These are phyloP conservation scores for Coryphaenoides rupestris DNA, from an alignment of 2,113 vertebrate species.

Conservation along the genomic window DNA sequence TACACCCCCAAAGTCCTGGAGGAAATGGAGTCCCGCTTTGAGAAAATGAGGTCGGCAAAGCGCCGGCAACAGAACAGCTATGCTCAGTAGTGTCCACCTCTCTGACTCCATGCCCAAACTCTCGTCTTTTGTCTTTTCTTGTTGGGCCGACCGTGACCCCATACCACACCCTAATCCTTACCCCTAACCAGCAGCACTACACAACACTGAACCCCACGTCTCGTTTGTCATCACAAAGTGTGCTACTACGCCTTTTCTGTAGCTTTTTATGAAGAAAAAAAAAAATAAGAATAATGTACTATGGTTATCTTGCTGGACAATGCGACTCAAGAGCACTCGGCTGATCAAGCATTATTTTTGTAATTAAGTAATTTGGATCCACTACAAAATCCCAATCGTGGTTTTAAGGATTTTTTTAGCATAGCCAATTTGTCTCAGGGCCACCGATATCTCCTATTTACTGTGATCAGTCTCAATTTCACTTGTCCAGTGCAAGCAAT, in stretches of 20 bases:
- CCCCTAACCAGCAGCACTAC: slow-evolving; percentile 28
- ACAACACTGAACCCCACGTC: slow-evolving; percentile 28
- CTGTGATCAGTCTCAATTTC: neutral
- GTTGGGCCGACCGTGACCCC: slow-evolving; percentile 45
- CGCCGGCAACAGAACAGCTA: slow-evolving; percentile 93
- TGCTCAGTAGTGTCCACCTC: slow-evolving; percentile 65
- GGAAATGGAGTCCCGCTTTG: slow-evolving; percentile 97
- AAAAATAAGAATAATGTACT: slow-evolving; percentile 35
- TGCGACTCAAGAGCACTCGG: slow-evolving; percentile 5
- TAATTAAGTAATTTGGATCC: slow-evolving; percentile 59
- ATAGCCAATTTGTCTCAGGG: slow-evolving; percentile 62
- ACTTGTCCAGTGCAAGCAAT: neutral
- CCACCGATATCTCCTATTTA: slow-evolving; percentile 34
- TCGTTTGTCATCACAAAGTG: slow-evolving; percentile 38
- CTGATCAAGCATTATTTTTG: slow-evolving; percentile 53
- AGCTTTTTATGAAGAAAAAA: slow-evolving; percentile 32
- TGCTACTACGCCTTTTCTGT: slow-evolving; percentile 45
- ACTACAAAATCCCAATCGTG: slow-evolving; percentile 43
- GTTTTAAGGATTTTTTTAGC: slow-evolving; percentile 40
- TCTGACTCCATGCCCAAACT: slow-evolving; percentile 36
- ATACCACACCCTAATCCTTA: slow-evolving; percentile 38
- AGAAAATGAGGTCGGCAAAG: slow-evolving; percentile 98
- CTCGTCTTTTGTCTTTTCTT: slow-evolving; percentile 38
- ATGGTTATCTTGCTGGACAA: slow-evolving; percentile 44
- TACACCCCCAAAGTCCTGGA: slow-evolving; percentile 95